Evolutionary conservation across 2,888 invertebrate species (phyloP).

Genomic region (Theretra japonica): DNA sequence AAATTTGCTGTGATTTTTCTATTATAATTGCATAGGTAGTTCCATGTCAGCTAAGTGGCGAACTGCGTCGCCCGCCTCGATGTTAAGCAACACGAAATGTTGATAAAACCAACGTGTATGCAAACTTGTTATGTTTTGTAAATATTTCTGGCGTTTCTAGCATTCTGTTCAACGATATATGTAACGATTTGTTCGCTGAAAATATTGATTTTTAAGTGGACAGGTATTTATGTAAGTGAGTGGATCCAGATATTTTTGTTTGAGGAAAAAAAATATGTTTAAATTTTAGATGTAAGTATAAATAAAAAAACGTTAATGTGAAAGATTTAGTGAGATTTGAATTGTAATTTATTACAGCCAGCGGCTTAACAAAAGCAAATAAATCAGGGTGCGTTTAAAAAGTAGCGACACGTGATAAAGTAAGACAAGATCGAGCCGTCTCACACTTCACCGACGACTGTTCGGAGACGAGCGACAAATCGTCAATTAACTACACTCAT

Average conservation of each 20-base stretch:
- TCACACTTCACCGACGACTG: slow-evolving; percentile 49
- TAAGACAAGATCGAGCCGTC: slow-evolving; percentile 64
- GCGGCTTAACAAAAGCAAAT: slow-evolving; percentile 61
- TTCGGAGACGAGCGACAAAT: slow-evolving; percentile 65
- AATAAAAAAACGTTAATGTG: slow-evolving; percentile 24
- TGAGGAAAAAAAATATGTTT: background rate
- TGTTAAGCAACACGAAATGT: slow-evolving; percentile 33
- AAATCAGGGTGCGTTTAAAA: slow-evolving; percentile 65
- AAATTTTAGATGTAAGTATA: slow-evolving; percentile 19
- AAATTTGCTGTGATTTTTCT: slow-evolving; percentile 69
- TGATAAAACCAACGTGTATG: slow-evolving; percentile 28
- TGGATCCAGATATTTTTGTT: slow-evolving; percentile 28
- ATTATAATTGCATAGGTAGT: slow-evolving; percentile 33
- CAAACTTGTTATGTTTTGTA: slow-evolving; percentile 49
- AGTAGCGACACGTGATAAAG: slow-evolving; percentile 64
- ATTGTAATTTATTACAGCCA: slow-evolving; percentile 55
- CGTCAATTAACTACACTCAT: slow-evolving; percentile 67
- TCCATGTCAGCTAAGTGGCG: slow-evolving; percentile 9
- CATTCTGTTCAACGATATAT: slow-evolving; percentile 33
- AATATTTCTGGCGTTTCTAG: slow-evolving; percentile 42
- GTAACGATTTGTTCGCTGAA: slow-evolving; percentile 26
- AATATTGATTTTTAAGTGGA: slow-evolving; percentile 31
- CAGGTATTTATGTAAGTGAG: slow-evolving; percentile 29
- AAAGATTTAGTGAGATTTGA: slow-evolving; percentile 43
- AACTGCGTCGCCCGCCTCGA: slow-evolving; percentile 4